A percentile compares a stretch with the other conserved stretches of the same genome.
Conservation (phyloP, 2,797 vertebrate species). For the Champsocephalus esox region DNA sequence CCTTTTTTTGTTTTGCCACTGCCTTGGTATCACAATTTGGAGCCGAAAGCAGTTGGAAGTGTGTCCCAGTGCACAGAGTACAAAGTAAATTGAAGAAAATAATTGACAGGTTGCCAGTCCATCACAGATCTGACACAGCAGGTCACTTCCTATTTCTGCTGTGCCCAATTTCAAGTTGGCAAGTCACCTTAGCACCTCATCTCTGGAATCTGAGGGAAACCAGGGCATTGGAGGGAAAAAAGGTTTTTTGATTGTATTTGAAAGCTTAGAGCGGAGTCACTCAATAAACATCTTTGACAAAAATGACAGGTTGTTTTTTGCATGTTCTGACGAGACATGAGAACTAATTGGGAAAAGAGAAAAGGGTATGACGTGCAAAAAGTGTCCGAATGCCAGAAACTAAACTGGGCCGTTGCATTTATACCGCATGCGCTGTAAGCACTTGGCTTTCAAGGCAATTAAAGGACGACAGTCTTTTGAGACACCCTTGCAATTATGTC, state of each 20-base stretch:
- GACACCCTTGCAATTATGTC: neutral
- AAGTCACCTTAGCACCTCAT: slow-evolving; percentile 1
- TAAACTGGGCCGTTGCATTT: no score
- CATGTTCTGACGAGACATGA: no score
- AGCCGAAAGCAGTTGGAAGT: slow-evolving; percentile 7
- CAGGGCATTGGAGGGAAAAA: neutral
- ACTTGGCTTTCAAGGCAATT: no score
- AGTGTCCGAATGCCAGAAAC: no score
- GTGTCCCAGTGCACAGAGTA: slow-evolving; percentile 2
- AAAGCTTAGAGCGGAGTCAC: neutral
- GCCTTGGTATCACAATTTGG: slow-evolving; percentile 19
- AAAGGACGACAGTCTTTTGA: neutral
- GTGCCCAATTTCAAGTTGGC: slow-evolving; percentile 45
- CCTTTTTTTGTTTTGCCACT: neutral
- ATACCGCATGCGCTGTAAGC: no score
- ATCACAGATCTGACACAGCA: slow-evolving; percentile 21
- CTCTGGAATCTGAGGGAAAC: slow-evolving; percentile 6
- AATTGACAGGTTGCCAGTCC: slow-evolving; percentile 43
- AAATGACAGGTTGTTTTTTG: no score
- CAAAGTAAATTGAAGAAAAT: slow-evolving; percentile 18
- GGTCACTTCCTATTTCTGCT: slow-evolving; percentile 52
- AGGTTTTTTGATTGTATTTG: neutral
- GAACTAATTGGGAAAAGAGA: no score
- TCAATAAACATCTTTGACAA: neutral
- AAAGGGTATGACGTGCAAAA: no score